Base-by-base conservation (phyloP, 1,140 invertebrate species). In the Drosophila bocqueti region DNA sequence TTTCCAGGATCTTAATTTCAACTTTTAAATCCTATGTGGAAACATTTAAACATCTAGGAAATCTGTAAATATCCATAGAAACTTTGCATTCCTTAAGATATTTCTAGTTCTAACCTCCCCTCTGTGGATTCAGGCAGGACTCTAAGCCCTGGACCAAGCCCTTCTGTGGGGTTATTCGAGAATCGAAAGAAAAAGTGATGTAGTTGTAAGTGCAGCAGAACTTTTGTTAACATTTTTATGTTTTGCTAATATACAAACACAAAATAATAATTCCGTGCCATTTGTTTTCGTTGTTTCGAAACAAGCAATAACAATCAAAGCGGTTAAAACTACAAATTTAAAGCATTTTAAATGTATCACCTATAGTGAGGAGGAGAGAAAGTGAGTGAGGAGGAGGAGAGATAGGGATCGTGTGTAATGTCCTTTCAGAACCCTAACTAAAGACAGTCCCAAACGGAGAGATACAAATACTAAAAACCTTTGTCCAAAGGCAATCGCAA, bases 181-280 rank as follows among this genome's bases (percentile, higher is more conserved):
- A 68, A 75, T 67, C 76, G 81, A 85, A 80, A 81, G 81, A 92
- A 90, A 91, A 91, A 91, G 91, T 92, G 91, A 92, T 92, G 86
- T 92, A 92, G 91, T 91, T 85, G 83, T 92, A 92, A 91, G 91
- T 57, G 81, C 78, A 89, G 68, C 64, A 66, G 58, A 62, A 73
- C 57, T 64, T 89, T 81, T 89, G 83, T 87, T 87, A 81, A 83
- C 64, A 77, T 77, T 89, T 87, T 68, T 86, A 89, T 66, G 80
- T 86, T 73, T 83, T 89, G 77, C 80, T 79, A 54, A 61, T 43
- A 64, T 47, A 68, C 49, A 68, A 47, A 79, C 40, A 74, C 40
- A 61, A 75, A 59, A 80, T 65, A 74, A 71, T 86, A 90, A 91
- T 90, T 90, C 86, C 86, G 86, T 90, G 86, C 86, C 86, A 90